Evolutionary conservation across 2,797 vertebrate species (phyloP).

Genomic region (Molossus alvarezi): DNA sequence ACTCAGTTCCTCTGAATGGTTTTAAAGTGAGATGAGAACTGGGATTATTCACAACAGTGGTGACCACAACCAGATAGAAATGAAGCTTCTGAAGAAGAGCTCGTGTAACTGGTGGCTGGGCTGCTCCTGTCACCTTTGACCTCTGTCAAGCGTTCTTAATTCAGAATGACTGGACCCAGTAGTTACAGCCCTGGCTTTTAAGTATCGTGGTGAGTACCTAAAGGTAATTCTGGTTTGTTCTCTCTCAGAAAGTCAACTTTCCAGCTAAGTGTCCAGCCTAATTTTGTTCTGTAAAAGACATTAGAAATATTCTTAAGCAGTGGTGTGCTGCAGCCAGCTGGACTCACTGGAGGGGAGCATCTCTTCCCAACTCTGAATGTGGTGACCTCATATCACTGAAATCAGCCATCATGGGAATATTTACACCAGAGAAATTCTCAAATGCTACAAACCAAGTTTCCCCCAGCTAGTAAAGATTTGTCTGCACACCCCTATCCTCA

Average conservation of each 20-base stretch:
- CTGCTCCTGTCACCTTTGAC: neutral
- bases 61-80: neutral
- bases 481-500: neutral
- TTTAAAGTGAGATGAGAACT: neutral
- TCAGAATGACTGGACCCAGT: neutral
- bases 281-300: neutral
- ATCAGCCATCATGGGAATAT: neutral
- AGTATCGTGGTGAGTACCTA: neutral
- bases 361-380: neutral
- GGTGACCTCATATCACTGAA: neutral
- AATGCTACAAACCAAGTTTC: neutral
- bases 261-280: neutral
- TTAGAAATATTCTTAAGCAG: neutral
- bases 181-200: accelerated
- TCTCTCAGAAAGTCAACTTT: conserved; percentile 10
- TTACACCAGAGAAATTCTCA: neutral
- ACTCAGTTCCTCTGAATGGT: neutral
- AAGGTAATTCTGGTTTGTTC: neutral
- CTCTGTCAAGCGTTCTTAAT: neutral
- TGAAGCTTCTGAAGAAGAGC: neutral
- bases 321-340: accelerated
- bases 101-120: neutral
- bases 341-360: no score
- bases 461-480: neutral
- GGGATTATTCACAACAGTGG: neutral